Percentiles rank a stretch among this genome's conserved stretches.
phyloP scores from a whole-genome alignment of 2,797 vertebrate species.

The Gouania willdenowi region DNA sequence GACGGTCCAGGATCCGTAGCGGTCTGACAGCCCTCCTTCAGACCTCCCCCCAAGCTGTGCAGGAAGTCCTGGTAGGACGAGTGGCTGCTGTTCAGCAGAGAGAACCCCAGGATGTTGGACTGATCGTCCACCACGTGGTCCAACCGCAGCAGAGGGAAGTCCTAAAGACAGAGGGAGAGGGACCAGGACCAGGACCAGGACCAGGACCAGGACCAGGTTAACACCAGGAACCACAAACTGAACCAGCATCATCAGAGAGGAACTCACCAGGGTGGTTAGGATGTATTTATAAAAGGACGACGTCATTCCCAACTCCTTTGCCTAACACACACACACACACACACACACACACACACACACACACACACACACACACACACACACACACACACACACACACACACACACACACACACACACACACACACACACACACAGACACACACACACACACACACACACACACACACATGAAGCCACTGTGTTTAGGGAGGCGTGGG shows the following conservation, averaged over 20 bases:
- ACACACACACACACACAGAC: too few species aligned
- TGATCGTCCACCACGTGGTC: constrained; percentile 80
- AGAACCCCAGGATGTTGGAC: constrained; percentile 87
- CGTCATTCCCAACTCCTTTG: constrained; percentile 84
- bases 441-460: too few species aligned
- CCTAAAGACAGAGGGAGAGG: constrained; percentile 59
- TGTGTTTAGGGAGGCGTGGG: too few species aligned
- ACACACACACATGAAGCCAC: too few species aligned
- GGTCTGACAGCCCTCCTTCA: constrained; percentile 80
- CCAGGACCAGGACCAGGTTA: too few species aligned
- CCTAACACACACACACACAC: too few species aligned
- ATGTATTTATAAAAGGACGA: constrained; percentile 88
- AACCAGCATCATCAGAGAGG: too few species aligned
- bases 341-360: too few species aligned
- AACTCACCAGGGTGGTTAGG: constrained; percentile 84
- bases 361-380: too few species aligned
- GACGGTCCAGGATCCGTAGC: constrained; percentile 56
- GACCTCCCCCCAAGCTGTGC: constrained; percentile 85
- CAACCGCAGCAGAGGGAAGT: constrained; percentile 84
- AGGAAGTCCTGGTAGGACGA: constrained; percentile 84
- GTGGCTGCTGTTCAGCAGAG: constrained; percentile 84
- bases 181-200: not conserved
- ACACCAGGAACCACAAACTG: too few species aligned
- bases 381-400: too few species aligned
- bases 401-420: too few species aligned